Conservation (phyloP, 2,797 vertebrate species). For the Kryptolebias ocellatus region DNA sequence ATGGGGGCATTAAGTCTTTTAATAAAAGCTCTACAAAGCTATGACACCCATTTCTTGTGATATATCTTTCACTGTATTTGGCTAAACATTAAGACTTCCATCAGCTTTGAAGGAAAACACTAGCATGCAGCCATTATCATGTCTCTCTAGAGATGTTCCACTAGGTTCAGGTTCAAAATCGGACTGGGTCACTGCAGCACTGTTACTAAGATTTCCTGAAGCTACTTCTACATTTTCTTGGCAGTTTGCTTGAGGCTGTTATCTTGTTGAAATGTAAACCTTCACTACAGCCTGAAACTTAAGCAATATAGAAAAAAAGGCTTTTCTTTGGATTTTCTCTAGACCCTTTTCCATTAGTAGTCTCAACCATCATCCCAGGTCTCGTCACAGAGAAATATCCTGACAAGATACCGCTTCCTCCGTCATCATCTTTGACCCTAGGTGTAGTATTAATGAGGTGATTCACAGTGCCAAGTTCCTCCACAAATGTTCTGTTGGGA, state of each 20-base stretch:
- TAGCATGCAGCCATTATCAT: neutral
- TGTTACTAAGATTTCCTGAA: slow-evolving; percentile 1
- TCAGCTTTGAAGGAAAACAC: neutral
- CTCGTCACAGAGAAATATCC: neutral
- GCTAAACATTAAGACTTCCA: neutral
- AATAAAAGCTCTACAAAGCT: neutral
- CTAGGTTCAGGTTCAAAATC: neutral
- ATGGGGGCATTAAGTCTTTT: neutral
- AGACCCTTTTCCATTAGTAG: neutral
- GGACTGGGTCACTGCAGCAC: neutral
- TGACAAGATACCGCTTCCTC: neutral
- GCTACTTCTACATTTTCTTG: slow-evolving; percentile 1
- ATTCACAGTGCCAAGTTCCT: neutral
- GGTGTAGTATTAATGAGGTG: neutral
- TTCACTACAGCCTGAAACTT: neutral
- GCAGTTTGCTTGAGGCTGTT: neutral
- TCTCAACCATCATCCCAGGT: neutral
- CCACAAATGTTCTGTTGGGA: neutral
- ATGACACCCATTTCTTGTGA: neutral
- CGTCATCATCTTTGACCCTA: neutral
- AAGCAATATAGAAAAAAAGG: neutral
- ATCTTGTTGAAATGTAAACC: neutral
- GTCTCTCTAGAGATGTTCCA: neutral
- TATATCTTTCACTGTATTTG: neutral
- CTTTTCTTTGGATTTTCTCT: neutral